Percentiles rank a stretch among this genome's conserved stretches.
Evolutionary conservation across 2,797 vertebrate species (phyloP).

Genomic region (Acanthiza pusilla): DNA sequence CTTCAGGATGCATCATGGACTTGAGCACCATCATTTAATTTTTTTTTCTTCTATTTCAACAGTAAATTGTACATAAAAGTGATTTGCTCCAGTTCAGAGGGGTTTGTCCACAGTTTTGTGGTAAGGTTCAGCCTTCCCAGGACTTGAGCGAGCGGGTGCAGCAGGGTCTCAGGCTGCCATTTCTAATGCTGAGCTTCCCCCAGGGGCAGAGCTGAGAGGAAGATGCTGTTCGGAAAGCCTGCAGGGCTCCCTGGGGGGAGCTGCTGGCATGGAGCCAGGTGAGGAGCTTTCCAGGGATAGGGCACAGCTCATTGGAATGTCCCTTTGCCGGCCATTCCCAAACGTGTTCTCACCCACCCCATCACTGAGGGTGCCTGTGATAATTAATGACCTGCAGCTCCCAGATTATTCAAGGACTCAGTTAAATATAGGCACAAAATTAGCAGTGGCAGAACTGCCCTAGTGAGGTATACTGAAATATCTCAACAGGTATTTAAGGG

Average conservation of each 20-base stretch:
- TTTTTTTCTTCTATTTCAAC: neutral
- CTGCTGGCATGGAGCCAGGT: neutral
- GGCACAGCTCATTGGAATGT: neutral
- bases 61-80: neutral
- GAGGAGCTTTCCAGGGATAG: neutral
- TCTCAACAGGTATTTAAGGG: neutral
- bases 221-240: neutral
- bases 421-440: neutral
- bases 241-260: neutral
- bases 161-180: neutral
- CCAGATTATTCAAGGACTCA: neutral
- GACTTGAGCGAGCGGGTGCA: neutral
- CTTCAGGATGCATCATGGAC: neutral
- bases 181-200: neutral
- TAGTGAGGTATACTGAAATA: neutral
- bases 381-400: neutral
- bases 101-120: neutral
- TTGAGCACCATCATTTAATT: neutral
- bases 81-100: neutral
- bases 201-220: neutral
- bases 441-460: neutral
- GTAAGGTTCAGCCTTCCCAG: neutral
- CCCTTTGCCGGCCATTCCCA: fast-evolving
- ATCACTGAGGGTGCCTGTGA: neutral
- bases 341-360: fast-evolving